phyloP scores from a whole-genome alignment of 2,888 invertebrate species.

The Cataglyphis albicans region DNA sequence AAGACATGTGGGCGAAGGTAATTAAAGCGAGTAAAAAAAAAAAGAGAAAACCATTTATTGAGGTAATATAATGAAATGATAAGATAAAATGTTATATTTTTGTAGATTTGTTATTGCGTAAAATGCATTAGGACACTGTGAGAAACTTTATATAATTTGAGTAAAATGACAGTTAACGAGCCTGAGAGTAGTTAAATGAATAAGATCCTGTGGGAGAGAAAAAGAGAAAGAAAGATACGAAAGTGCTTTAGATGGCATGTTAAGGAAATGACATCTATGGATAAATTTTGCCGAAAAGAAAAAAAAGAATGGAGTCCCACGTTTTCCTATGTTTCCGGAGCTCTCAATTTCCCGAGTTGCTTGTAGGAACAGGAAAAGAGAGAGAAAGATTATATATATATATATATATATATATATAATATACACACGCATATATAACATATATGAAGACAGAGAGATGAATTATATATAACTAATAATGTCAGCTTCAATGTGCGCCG shows the following conservation, averaged over 20 bases:
- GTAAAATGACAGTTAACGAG: constrained; percentile 72
- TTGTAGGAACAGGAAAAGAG: constrained; percentile 30
- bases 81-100: constrained; percentile 85
- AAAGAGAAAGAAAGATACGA: constrained; percentile 19
- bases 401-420: constrained; percentile 35
- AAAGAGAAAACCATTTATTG: constrained; percentile 78
- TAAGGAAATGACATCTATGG: constrained; percentile 62
- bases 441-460: constrained; percentile 46
- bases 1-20: constrained; percentile 63
- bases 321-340: constrained; percentile 68
- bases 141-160: constrained; percentile 82
- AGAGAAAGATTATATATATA: constrained; percentile 32
- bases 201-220: constrained; percentile 54
- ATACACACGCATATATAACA: constrained; percentile 39
- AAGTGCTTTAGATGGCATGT: constrained; percentile 71
- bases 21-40: constrained; percentile 66
- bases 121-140: constrained; percentile 84
- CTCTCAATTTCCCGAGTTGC: constrained; percentile 66
- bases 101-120: constrained; percentile 86
- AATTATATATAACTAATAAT: constrained; percentile 55
- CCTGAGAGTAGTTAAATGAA: constrained; percentile 62
- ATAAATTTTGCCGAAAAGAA: constrained; percentile 54
- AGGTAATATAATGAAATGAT: constrained; percentile 82
- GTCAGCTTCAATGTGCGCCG: constrained; percentile 69
- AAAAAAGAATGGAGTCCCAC: constrained; percentile 52